phyloP scores from a whole-genome alignment of 2,888 invertebrate genomes.

The Serripes groenlandicus region DNA sequence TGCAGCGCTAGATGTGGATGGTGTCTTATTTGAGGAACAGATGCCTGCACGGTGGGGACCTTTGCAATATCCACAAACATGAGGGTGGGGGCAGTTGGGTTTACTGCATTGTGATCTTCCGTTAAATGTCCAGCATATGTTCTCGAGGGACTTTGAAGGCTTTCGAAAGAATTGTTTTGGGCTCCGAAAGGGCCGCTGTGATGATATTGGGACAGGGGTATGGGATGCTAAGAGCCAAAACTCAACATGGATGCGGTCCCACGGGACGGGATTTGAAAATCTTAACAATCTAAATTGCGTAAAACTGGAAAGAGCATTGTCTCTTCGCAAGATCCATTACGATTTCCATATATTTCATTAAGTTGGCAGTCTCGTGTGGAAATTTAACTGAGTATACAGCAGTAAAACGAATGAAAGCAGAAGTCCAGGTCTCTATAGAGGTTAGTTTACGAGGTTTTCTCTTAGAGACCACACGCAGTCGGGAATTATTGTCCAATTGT shows the following conservation, averaged over 20 bases:
- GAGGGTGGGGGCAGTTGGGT: neutral
- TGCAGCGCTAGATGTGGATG: neutral
- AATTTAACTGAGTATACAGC: neutral
- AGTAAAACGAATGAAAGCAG: neutral
- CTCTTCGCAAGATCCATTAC: neutral
- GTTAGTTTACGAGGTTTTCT: neutral
- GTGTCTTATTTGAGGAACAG: neutral
- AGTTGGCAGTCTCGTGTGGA: neutral
- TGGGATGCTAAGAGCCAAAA: neutral
- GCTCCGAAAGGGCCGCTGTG: neutral
- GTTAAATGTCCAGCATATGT: slow-evolving; percentile 10
- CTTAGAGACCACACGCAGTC: too few species aligned
- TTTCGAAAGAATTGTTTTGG: neutral
- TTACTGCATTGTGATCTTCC: neutral
- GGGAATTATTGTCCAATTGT: too few species aligned
- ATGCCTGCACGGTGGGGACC: slow-evolving; percentile 4
- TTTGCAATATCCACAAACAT: slow-evolving; percentile 17
- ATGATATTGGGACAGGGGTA: neutral
- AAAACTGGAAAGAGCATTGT: too few species aligned
- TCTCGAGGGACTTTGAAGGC: slow-evolving; percentile 5
- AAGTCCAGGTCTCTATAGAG: neutral
- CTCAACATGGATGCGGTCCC: neutral
- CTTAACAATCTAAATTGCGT: neutral
- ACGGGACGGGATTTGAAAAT: neutral
- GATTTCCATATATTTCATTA: slow-evolving; percentile 17